Evolutionary conservation across 2,113 vertebrate genomes (phyloP), one percentile per base, ranked within the genome.

Genomic region (Sminthopsis crassicaudata): DNA sequence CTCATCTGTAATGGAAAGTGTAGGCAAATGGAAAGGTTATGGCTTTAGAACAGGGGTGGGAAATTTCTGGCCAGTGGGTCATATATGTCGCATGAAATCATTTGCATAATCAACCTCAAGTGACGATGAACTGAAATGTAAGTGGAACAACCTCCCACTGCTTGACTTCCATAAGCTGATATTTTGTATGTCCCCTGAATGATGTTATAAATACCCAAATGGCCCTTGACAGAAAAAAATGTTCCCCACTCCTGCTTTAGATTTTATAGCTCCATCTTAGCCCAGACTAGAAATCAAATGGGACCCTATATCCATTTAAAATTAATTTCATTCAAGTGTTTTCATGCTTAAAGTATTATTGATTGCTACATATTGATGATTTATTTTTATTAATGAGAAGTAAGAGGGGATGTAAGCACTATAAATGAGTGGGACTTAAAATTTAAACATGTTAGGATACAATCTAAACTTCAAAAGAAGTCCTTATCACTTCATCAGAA

Each of bases 291-390:
- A 60, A 90, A 25, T 46, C 46, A 51, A 50, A 24, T 50, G 19
- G 92, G 52, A 60, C 25, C 16, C 67, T 84, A 52, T 91, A 48
- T 46, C 95, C 54, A 53, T 26, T 1, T 7, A 91, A 88, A 92
- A 91, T 30, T 22, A 91, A 95, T n/a, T 92, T 46, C 48, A 93
- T 46, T 19, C 10, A 91, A 95, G 90, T 92, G 23, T 46, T 53
- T 25, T 93, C 55, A 26, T 26, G 22, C 22, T 96, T 92, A 92
- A 90, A 53, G 76, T 90, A n/a, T n/a, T n/a, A n/a, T n/a, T n/a
- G n/a, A n/a, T n/a, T n/a, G n/a, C n/a, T n/a, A n/a, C n/a, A n/a
- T n/a, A 84, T 22, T 84, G 19, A 19, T 84, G 16, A 42, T 84
- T 84, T 84, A 4, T 84, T 84, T 42, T 23, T 23, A 84, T 42